Conservation (phyloP, 2,888 invertebrate species). For the Rhagonycha fulva region DNA sequence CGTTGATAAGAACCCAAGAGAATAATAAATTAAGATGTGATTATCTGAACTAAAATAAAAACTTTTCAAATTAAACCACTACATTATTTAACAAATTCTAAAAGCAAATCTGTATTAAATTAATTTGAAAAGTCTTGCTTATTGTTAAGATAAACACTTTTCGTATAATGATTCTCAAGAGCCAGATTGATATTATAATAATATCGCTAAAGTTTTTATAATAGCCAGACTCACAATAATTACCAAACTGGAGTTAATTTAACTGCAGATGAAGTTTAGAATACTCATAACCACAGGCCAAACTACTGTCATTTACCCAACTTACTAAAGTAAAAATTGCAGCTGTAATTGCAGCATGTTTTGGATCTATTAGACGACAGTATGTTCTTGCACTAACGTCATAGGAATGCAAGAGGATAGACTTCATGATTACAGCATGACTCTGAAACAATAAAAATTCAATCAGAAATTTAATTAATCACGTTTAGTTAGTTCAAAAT, state of each 20-base stretch:
- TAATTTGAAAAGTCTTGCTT: neutral
- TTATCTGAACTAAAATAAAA: neutral
- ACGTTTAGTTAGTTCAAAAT: neutral
- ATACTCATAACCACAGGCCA: neutral
- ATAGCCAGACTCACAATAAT: neutral
- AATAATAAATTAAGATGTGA: neutral
- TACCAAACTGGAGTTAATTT: neutral
- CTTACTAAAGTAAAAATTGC: constrained; percentile 76
- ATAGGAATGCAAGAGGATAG: constrained; percentile 59
- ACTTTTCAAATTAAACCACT: neutral
- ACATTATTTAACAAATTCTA: neutral
- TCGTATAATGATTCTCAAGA: neutral
- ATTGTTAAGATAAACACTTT: neutral
- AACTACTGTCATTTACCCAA: constrained; percentile 25
- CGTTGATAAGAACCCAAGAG: neutral
- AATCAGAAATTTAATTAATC: neutral
- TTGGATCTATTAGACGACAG: constrained; percentile 70
- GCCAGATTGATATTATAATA: neutral
- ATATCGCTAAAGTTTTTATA: too few species aligned
- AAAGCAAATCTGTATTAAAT: neutral
- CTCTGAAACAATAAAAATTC: constrained; percentile 12
- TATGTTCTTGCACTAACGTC: constrained; percentile 56
- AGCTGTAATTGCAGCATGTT: constrained; percentile 74
- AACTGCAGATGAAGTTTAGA: neutral
- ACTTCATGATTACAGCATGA: constrained; percentile 56